Conservation (phyloP, 2,888 invertebrate species). For the Xestoiulus laeticollis region DNA sequence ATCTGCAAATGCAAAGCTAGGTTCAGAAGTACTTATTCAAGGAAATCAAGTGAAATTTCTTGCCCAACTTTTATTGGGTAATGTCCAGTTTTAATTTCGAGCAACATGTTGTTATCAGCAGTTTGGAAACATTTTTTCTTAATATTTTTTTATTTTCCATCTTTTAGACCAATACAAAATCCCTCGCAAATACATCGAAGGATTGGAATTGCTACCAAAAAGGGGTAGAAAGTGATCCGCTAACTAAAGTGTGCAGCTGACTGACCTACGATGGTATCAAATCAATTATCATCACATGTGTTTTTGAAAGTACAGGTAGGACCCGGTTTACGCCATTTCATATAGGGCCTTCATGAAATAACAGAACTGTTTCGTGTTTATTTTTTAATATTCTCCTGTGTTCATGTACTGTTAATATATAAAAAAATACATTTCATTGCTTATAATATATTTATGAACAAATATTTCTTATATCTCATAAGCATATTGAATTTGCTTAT, state of each 20-base stretch:
- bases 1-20: slow-evolving; percentile 73
- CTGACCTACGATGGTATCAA: no score
- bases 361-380: no score
- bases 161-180: slow-evolving; percentile 79
- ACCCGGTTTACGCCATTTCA: no score
- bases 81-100: background rate
- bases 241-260: background rate
- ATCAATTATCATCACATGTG: background rate
- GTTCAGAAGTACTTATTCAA: slow-evolving; percentile 80
- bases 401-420: no score
- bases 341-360: no score
- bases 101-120: background rate
- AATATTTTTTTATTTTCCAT: slow-evolving; percentile 58
- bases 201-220: slow-evolving; percentile 79
- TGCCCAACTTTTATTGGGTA: slow-evolving; percentile 69
- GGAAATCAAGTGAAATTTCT: slow-evolving; percentile 83
- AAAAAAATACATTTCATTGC: no score
- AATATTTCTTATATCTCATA: no score
- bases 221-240: slow-evolving; percentile 62
- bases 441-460: no score
- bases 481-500: no score
- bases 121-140: background rate
- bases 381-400: no score
- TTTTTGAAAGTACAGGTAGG: background rate
- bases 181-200: slow-evolving; percentile 78